Percentiles rank a stretch among this genome's conserved stretches.
These are phyloP conservation scores for Oncorhynchus keta DNA, from an alignment of 2,113 vertebrate genomes.

Conservation along the genomic window DNA sequence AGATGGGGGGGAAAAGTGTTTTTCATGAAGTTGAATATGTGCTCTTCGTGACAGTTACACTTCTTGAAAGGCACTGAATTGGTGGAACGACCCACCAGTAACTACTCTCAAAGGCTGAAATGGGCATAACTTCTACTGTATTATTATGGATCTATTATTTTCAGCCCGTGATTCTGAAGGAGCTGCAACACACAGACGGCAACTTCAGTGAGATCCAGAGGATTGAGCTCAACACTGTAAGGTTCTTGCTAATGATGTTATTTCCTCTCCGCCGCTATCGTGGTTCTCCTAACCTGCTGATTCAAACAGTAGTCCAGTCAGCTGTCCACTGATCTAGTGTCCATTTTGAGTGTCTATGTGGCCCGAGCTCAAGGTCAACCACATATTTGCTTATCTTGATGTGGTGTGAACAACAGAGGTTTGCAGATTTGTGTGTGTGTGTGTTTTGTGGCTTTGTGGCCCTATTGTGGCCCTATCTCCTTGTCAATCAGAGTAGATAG, in stretches of 20 bases:
- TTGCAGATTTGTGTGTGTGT: not conserved
- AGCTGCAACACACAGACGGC: constrained; percentile 84
- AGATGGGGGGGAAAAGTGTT: not conserved
- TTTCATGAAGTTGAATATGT: too few species aligned
- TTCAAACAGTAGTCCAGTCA: not conserved
- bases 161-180: constrained; percentile 91
- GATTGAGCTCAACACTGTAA: constrained; percentile 91
- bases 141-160: not conserved
- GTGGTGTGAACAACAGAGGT: not conserved
- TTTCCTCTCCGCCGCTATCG: not conserved
- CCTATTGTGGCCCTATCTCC: not conserved
- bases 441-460: not conserved
- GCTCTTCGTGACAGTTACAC: too few species aligned
- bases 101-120: too few species aligned
- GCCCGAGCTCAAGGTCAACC: not conserved
- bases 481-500: not conserved
- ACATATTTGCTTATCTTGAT: constrained; percentile 1
- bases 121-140: too few species aligned
- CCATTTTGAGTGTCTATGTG: not conserved
- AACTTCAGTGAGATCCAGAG: constrained; percentile 88
- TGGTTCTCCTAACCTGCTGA: not conserved
- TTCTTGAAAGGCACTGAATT: too few species aligned
- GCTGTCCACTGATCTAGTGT: not conserved
- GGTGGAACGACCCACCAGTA: too few species aligned
- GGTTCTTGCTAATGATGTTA: not conserved